Evolutionary conservation across 2,797 vertebrate genomes (phyloP), one percentile per base, ranked within the genome.

Genomic region (Amniataba percoides): DNA sequence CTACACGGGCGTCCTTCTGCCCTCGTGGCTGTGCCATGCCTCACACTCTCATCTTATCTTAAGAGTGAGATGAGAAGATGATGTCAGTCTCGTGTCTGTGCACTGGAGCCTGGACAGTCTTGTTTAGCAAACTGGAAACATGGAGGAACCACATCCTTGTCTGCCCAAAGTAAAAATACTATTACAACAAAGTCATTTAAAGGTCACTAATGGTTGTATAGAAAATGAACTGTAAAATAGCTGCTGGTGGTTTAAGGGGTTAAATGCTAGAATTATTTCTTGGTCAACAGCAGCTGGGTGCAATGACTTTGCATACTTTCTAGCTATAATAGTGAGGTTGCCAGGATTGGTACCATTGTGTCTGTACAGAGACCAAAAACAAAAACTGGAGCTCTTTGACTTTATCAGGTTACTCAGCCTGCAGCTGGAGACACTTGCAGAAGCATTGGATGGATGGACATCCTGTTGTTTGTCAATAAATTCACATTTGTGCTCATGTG

Each of bases 41-140:
- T 57, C 13, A 23, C 18, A 15, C n/a, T 14, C 19, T 23, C 53
- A 71, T 25, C 62, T n/a, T n/a, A n/a, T n/a, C n/a, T n/a, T n/a
- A n/a, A 49, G 23, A 51, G 56, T 18, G 52, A 58, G 40, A 65
- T 36, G 15, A 48, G 14, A 14, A 21, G n/a, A 57, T 57, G 14
- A 61, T 42, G 49, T 62, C 46, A 58, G 15, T 45, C n/a, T 56
- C 39, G 12, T 19, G 43, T 53, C 46, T 49, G 3, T 27, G 27
- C 23, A 19, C 21, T 23, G 55, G 36, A 51, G 45, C 40, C 0
- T 6, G 15, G 57, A 46, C 70, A 59, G 66, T 19, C 12, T 66
- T 49, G 61, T 42, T 43, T 42, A 63, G 71, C 52, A 71, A n/a
- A 21, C 16, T 18, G 7, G 52, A 71, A 43, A 18, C 18, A 15